Conservation (phyloP, 37 sponge, comb jelly and placozoan genomes). For the Hormiphora californensis region DNA sequence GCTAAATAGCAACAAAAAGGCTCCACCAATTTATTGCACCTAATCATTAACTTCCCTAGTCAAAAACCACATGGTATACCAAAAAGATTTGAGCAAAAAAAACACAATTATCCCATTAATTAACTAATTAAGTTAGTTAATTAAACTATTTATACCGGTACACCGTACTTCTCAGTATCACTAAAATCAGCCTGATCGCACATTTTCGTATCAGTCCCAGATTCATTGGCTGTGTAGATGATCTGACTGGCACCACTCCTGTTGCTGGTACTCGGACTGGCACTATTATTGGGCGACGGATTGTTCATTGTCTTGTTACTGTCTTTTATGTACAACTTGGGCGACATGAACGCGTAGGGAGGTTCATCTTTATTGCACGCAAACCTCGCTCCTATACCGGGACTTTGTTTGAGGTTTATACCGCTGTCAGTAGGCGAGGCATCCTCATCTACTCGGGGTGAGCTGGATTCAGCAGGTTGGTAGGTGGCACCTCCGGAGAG, state of each 20-base stretch:
- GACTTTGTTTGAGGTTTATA: neutral
- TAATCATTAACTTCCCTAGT: neutral
- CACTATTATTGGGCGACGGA: neutral
- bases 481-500: neutral
- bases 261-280: neutral
- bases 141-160: neutral
- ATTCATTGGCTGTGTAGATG: neutral
- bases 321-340: neutral
- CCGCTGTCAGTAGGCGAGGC: constrained; percentile 36
- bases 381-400: neutral
- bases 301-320: too few species aligned
- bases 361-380: neutral
- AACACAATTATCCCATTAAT: neutral
- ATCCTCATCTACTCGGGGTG: neutral
- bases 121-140: neutral
- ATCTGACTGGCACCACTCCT: constrained; percentile 21
- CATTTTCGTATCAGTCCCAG: neutral
- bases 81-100: neutral
- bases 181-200: neutral
- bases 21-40: neutral
- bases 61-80: neutral
- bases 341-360: neutral
- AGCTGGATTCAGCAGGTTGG: neutral
- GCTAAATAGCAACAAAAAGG: too few species aligned
- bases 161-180: constrained; percentile 17